Conservation (phyloP, 2,888 invertebrate species). For the Sphecodes monilicornis region DNA sequence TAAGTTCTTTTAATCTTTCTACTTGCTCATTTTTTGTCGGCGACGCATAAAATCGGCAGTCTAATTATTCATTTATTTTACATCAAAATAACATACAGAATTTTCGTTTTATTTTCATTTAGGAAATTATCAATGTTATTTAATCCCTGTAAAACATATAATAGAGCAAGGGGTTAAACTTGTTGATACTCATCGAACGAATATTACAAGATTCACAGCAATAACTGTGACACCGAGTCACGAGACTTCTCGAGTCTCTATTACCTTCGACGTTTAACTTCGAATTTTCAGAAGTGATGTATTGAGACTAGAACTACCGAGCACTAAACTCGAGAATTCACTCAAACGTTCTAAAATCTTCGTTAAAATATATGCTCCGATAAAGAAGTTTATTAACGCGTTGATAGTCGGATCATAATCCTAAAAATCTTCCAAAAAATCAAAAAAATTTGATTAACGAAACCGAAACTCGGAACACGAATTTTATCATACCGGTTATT, state of each 20-base stretch:
- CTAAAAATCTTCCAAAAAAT: too few species aligned
- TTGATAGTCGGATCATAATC: too few species aligned
- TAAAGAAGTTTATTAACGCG: too few species aligned
- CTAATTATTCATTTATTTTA: neutral
- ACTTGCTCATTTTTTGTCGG: neutral
- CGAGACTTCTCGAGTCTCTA: neutral
- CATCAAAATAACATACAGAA: neutral
- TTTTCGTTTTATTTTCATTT: too few species aligned
- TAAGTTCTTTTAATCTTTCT: neutral
- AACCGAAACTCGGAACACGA: too few species aligned
- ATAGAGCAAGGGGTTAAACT: neutral
- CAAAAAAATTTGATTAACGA: too few species aligned
- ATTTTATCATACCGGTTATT: too few species aligned
- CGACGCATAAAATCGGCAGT: neutral
- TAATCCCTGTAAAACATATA: neutral
- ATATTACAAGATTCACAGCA: neutral
- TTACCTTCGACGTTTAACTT: neutral
- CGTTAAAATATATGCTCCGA: neutral
- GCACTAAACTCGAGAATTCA: neutral
- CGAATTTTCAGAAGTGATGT: neutral
- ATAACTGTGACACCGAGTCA: neutral
- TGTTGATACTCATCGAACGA: constrained; percentile 4
- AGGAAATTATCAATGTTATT: too few species aligned
- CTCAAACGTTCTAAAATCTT: neutral
- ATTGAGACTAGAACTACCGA: neutral